Conservation (phyloP, 1,140 invertebrate species). For the Papilio aristodemus region DNA sequence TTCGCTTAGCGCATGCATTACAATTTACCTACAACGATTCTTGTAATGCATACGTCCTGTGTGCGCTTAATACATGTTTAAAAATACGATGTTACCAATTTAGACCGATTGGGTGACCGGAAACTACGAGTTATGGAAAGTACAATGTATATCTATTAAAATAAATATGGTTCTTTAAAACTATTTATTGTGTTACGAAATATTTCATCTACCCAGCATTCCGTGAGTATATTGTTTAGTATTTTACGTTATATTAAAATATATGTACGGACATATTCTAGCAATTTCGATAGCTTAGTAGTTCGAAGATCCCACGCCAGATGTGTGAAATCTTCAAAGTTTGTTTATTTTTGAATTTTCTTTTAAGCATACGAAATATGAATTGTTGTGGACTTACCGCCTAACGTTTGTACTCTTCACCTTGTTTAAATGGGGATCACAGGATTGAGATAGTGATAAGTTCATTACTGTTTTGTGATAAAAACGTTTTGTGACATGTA, state of each 20-base stretch:
- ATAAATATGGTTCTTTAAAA: neutral
- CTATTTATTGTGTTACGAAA: neutral
- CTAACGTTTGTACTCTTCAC: too few species aligned
- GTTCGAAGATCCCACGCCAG: neutral
- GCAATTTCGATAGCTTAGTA: neutral
- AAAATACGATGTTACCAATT: constrained; percentile 27
- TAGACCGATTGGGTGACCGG: constrained; percentile 19
- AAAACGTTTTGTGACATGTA: too few species aligned
- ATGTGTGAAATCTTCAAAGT: neutral
- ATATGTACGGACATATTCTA: too few species aligned
- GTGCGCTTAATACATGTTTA: neutral
- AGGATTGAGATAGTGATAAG: too few species aligned
- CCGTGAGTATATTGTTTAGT: neutral
- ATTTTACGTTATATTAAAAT: too few species aligned
- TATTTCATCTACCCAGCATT: neutral
- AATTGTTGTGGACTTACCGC: too few species aligned
- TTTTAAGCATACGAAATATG: too few species aligned
- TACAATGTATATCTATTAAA: constrained; percentile 17
- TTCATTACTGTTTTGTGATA: too few species aligned
- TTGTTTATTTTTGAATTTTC: neutral
- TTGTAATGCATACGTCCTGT: neutral
- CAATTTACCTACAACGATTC: neutral
- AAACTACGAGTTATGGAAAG: constrained; percentile 21
- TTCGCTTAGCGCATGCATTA: neutral
- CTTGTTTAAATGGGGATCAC: too few species aligned